Evolutionary conservation across 2,113 vertebrate species (phyloP), one percentile per base, ranked within the genome.

Genomic region (Gyps fulvus): DNA sequence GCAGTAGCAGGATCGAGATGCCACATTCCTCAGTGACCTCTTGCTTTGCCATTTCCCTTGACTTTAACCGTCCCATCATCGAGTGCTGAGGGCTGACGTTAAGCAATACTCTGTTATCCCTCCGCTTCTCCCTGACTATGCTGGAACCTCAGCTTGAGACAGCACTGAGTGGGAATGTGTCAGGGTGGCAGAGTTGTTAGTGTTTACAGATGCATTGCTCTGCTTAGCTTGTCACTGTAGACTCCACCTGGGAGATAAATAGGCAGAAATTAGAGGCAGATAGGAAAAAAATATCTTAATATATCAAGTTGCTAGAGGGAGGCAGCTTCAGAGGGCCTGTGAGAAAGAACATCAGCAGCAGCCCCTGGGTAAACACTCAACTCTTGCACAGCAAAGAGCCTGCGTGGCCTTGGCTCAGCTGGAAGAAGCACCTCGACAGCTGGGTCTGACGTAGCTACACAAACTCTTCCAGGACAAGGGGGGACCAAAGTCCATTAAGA

Each of bases 221-320:
- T 58, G 65, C 57, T 43, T 14, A 59, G 59, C 93, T 36, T 90
- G 87, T 92, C 66, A 76, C 50, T 59, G 66, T 20, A 89, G 79
- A 58, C 77, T 97, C 93, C 65, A 96, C 92, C 89, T 96, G 87
- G 93, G 88, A 98, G 95, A 97, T 55, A 87, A 98, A 92, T 7
- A 91, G 81, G 88, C 65, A 97, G 94, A 93, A 97, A 98, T 91
- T 89, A 77, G 89, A 90, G 74, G 74, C 58, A 90, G 87, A 96
- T 81, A 82, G 87, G 67, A 38, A 84, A 95, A 87, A 97, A 90
- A 91, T 27, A 86, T 88, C 93, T 97, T 96, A 66, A 97, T 98
- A 73, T 74, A 94, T 92, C 89, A 94, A 77, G 62, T 52, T 95
- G 78, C 72, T 89, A 77, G 54, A 49, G 85, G 36, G 57, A 84